Base-by-base conservation (phyloP, 2,797 vertebrate species). In the Todus mexicanus region DNA sequence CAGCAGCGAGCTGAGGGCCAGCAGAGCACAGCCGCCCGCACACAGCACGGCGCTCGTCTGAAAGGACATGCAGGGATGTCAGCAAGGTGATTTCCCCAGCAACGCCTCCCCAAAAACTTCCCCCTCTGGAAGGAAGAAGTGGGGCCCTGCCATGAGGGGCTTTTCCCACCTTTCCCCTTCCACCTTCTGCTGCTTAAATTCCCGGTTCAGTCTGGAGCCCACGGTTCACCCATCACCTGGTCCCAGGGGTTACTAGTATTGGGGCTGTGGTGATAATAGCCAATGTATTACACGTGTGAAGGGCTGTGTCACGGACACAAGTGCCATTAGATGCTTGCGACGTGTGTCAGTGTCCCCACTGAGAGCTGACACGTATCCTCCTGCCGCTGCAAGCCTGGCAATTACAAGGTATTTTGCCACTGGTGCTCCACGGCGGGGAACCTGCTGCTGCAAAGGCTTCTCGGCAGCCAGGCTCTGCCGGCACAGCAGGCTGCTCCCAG, bases 11-110 rank as follows among this genome's bases (percentile, higher is more conserved):
- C 99, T 99, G 96, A 98, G 97, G 18, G 98, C 98, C 97, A 99
- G 97, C 91, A 99, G 98, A 83, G 97, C 98, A 53, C 99, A 99
- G 93, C 99, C 99, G 2, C 99, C 99, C 0, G 98, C 98, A 69
- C 99, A 99, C 95, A 99, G 98, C 97, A 99, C 99, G 0, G 98
- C 99, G 2, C 99, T 99, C 4, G 99, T 99, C 99, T 99, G 98
- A 6, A 97, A 97, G 76, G 91, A 93, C 91, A 96, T 31, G 12
- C 40, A 74, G 40, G 35, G 31, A 12, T 40, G 82, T 95, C 86
- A 94, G 86, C 2, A 1, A 50, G 69, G 19, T 12, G 26, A 54
- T 25, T 33, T 21, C 57, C 54, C 56, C 54, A 4, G 0, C 0
- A 0, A 59, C 27, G 17, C 5, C 60, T 37, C 38, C 81, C 70